These are phyloP conservation scores for Brachionus koreanus DNA, from an alignment of 1,140 invertebrate genomes.

Conservation along the genomic window DNA sequence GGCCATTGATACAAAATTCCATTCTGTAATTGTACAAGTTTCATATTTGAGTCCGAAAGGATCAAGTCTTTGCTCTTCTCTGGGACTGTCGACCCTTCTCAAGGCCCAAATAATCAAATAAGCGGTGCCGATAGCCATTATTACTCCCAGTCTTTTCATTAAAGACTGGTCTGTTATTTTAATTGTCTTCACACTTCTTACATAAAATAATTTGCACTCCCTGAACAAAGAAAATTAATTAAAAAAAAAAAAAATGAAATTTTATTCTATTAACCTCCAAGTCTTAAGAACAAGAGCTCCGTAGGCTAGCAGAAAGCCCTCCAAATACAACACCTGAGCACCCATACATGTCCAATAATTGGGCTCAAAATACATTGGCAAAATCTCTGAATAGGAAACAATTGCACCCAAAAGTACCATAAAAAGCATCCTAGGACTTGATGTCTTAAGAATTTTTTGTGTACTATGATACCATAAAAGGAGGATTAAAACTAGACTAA, in stretches of 20 bases:
- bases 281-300: constrained; percentile 43
- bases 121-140: background rate
- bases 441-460: constrained; percentile 24
- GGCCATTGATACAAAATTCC: constrained; percentile 44
- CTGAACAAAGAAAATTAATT: background rate
- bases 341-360: constrained; percentile 25
- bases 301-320: constrained; percentile 40
- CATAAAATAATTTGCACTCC: constrained; percentile 44
- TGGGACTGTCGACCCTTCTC: constrained; percentile 1
- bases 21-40: constrained; percentile 25
- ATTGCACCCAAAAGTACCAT: constrained; percentile 36
- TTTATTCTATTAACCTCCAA: background rate
- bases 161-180: constrained; percentile 18
- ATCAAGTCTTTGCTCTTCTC: background rate
- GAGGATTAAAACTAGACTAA: constrained; percentile 2
- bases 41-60: constrained; percentile 32
- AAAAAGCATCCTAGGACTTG: constrained; percentile 31
- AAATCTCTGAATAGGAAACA: constrained; percentile 39
- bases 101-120: constrained; percentile 32
- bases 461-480: constrained; percentile 16
- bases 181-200: constrained; percentile 37
- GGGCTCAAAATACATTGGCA: constrained; percentile 32
- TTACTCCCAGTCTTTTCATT: constrained; percentile 14
- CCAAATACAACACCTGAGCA: constrained; percentile 24
- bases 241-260: background rate